phyloP scores from a whole-genome alignment of 2,113 vertebrate species.

The Chaetodon auriga region DNA sequence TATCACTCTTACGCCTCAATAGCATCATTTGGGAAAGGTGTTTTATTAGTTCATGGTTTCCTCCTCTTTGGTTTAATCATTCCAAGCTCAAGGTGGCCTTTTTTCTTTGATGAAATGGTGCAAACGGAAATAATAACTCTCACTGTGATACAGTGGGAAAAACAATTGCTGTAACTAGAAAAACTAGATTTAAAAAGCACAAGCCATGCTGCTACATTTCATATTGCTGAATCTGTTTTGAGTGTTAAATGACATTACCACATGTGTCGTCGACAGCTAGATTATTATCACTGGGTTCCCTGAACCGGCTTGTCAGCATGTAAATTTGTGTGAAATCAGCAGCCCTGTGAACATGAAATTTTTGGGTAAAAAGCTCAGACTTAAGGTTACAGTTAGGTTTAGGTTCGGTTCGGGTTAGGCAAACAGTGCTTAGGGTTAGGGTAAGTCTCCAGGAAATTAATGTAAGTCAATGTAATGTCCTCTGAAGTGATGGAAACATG shows the following conservation, averaged over 20 bases:
- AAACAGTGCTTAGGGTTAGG: no score
- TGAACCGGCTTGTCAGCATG: background rate
- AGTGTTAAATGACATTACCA: background rate
- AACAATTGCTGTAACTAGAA: no score
- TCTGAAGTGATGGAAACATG: no score
- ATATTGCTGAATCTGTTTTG: background rate
- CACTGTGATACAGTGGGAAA: no score
- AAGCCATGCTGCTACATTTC: background rate
- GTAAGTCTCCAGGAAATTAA: no score
- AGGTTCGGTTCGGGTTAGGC: no score
- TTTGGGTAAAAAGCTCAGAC: no score
- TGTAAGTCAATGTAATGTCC: no score
- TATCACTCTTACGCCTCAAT: background rate
- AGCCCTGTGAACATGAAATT: background rate
- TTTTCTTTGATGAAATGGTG: background rate
- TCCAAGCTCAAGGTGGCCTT: no score
- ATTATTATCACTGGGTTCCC: background rate
- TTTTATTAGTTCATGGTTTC: background rate
- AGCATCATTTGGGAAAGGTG: background rate
- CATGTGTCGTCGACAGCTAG: no score
- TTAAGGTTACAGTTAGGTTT: no score
- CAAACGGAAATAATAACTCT: no score
- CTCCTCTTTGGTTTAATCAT: background rate
- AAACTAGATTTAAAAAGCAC: background rate
- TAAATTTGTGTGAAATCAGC: background rate